Conservation (phyloP, 2,888 invertebrate genomes). For the Cerastoderma edule region DNA sequence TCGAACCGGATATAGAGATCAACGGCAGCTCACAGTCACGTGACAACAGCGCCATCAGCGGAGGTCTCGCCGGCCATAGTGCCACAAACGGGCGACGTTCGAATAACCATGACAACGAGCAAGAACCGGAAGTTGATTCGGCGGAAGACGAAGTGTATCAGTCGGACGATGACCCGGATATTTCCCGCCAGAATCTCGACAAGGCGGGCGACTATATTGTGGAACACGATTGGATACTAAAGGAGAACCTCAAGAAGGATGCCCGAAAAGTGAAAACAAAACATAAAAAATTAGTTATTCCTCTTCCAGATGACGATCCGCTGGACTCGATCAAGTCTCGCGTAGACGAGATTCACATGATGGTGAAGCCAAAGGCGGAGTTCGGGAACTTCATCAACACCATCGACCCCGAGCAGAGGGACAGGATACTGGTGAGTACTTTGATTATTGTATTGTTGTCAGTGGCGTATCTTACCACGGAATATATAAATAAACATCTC, state of each 20-base stretch:
- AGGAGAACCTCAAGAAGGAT: slow-evolving; percentile 67
- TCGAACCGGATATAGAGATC: slow-evolving; percentile 64
- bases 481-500: too few relatives aligned
- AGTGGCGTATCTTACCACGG: too few relatives aligned
- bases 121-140: slow-evolving; percentile 34
- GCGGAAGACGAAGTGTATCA: slow-evolving; percentile 61
- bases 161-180: slow-evolving; percentile 65
- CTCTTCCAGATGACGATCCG: slow-evolving; percentile 76
- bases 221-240: slow-evolving; percentile 77
- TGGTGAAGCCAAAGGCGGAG: slow-evolving; percentile 75
- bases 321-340: slow-evolving; percentile 70
- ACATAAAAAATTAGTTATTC: slow-evolving; percentile 70
- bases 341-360: slow-evolving; percentile 73
- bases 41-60: slow-evolving; percentile 56
- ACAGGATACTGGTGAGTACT: slow-evolving; percentile 69
- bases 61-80: neutral
- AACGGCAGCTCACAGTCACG: slow-evolving; percentile 46
- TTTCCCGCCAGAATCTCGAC: slow-evolving; percentile 64
- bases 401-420: slow-evolving; percentile 68
- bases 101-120: slow-evolving; percentile 30
- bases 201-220: slow-evolving; percentile 73
- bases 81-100: slow-evolving; percentile 21
- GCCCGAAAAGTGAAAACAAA: slow-evolving; percentile 62
- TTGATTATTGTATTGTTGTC: too few relatives aligned
- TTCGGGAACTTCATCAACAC: slow-evolving; percentile 68